These are phyloP conservation scores for Arctia plantaginis DNA, from an alignment of 2,888 invertebrate genomes.

Conservation along the genomic window DNA sequence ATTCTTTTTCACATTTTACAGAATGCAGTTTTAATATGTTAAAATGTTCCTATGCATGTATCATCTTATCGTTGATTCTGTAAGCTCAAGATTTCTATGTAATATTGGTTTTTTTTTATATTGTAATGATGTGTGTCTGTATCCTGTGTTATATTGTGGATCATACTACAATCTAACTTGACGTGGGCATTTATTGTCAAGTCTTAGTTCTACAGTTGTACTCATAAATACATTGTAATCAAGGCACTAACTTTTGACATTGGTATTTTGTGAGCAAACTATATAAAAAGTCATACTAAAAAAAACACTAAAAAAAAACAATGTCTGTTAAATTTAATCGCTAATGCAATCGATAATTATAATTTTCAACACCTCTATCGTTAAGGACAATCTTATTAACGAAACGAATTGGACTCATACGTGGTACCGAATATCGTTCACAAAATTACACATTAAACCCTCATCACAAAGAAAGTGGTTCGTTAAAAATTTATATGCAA, in stretches of 20 bases:
- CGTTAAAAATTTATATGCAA: slow-evolving; percentile 47
- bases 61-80: no score
- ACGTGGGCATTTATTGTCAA: neutral
- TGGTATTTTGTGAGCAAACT: no score
- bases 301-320: neutral
- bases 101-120: no score
- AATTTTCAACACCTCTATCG: neutral
- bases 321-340: neutral
- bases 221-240: no score
- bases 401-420: slow-evolving; percentile 3
- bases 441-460: slow-evolving; percentile 44
- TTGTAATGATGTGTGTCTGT: neutral
- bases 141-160: no score
- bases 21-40: no score
- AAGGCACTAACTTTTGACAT: no score
- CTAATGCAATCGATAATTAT: neutral
- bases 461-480: slow-evolving; percentile 42
- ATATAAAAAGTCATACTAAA: neutral
- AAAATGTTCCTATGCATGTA: no score
- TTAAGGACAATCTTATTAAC: slow-evolving; percentile 12
- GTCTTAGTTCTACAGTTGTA: no score
- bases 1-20: no score
- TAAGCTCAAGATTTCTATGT: no score
- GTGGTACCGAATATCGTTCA: slow-evolving; percentile 29
- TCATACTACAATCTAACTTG: neutral